Base-by-base conservation (phyloP, 2,797 vertebrate genomes). In the Dendrocincla fuliginosa region DNA sequence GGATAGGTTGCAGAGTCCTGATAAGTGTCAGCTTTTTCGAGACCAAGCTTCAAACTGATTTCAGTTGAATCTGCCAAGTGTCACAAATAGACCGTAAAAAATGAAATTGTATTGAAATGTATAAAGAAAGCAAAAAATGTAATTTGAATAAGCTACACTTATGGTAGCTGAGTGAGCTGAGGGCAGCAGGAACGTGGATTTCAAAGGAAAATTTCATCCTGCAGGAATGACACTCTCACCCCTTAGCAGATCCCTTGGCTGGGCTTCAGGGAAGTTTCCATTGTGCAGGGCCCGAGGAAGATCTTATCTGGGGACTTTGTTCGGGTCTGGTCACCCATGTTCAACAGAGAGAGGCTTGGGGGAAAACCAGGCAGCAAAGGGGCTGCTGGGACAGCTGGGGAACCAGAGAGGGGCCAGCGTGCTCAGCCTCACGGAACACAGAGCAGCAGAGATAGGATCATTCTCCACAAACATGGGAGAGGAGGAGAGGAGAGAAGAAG, bases 301-400 rank as follows among this genome's bases (percentile, higher is more conserved):
- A 96, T 95, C 20, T 95, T 95, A 97, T 97, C 96, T 46, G 65
- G 53, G n/a, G 46, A 20, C 84, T 87, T 90, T 93, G 90, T 81
- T 94, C 44, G 0, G 89, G 28, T 82, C 74, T 88, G 92, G 57
- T 75, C 90, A 82, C 24, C 88, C 84, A 18, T 33, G 86, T 19
- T 68, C n/a, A 1, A 1, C 61, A 15, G 63, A 35, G 80, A 78
- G 1, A 0, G 57, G 23, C 1, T 0, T 11, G 7, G 64, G 25
- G 2, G 16, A 25, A 64, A 76, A 55, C 13, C 0, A 1, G 61
- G 77, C 65, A 41, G 93, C 53, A n/a, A 56, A 81, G 30, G 30
- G 28, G 56, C 86, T 88, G 76, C 70, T 1, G 25, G 10, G 35
- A 27, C 1, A 35, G 24, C 4, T 23, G 71, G 27, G 33, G 28